Percentiles rank a stretch among this genome's conserved stretches.
phyloP scores from a whole-genome alignment of 2,113 vertebrate genomes.

The Dicerorhinus sumatrensis region DNA sequence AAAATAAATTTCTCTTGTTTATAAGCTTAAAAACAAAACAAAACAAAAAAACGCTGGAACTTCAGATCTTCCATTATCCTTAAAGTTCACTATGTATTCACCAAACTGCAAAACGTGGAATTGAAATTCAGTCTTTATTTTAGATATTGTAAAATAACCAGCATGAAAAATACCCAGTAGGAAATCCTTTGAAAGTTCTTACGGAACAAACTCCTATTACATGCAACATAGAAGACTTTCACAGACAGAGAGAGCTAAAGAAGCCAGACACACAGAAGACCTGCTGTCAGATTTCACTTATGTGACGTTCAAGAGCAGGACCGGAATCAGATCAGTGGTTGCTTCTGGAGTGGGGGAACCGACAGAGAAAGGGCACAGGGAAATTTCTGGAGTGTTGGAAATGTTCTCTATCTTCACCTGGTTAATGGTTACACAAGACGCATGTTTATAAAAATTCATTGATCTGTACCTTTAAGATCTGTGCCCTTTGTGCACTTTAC shows the following conservation, averaged over 20 bases:
- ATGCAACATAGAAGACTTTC: neutral
- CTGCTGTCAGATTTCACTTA: neutral
- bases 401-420: neutral
- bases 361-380: neutral
- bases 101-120: neutral
- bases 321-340: neutral
- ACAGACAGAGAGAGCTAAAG: neutral
- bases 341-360: neutral
- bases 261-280: neutral
- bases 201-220: neutral
- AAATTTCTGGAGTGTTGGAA: neutral
- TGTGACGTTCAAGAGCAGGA: neutral
- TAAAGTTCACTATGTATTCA: neutral
- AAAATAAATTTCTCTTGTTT: too few species aligned
- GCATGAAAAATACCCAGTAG: neutral
- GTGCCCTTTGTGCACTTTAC: neutral
- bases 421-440: neutral
- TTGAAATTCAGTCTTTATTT: neutral
- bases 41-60: too few species aligned
- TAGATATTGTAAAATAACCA: neutral
- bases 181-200: neutral
- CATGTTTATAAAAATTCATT: neutral
- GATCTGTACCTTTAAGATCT: neutral
- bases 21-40: too few species aligned
- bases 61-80: neutral